phyloP scores from a whole-genome alignment of 2,888 invertebrate genomes.

The Drosophila acutilabella region DNA sequence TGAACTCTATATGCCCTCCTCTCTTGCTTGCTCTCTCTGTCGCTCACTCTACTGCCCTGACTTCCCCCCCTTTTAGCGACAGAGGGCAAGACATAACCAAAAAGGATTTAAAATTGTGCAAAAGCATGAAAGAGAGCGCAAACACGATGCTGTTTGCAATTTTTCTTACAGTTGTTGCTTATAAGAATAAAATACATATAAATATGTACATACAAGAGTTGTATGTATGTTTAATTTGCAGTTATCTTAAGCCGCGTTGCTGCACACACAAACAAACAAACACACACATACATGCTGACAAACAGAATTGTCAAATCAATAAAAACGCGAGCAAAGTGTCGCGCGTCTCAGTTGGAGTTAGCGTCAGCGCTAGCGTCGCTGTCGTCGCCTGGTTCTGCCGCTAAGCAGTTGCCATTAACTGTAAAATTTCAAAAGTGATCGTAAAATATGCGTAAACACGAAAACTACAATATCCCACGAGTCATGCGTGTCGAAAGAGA shows the following conservation, averaged over 20 bases:
- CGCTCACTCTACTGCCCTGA: background rate
- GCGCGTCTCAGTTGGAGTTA: slow-evolving; percentile 19
- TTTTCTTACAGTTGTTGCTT: slow-evolving; percentile 38
- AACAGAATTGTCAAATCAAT: slow-evolving; percentile 63
- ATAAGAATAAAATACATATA: slow-evolving; percentile 9
- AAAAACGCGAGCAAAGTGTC: slow-evolving; percentile 58
- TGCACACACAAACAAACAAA: slow-evolving; percentile 18
- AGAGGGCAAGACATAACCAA: slow-evolving; percentile 32
- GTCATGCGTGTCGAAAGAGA: background rate
- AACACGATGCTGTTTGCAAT: slow-evolving; percentile 41
- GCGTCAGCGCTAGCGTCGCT: slow-evolving; percentile 13
- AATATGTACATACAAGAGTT: background rate
- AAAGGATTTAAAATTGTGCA: slow-evolving; percentile 57
- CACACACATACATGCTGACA: slow-evolving; percentile 16
- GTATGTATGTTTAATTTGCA: slow-evolving; percentile 37
- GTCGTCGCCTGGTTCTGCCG: slow-evolving; percentile 22
- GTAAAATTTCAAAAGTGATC: slow-evolving; percentile 43
- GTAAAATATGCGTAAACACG: slow-evolving; percentile 19
- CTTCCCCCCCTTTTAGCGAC: background rate
- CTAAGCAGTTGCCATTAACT: slow-evolving; percentile 42
- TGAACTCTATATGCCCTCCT: slow-evolving; percentile 50
- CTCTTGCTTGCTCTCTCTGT: slow-evolving; percentile 20
- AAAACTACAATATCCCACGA: slow-evolving; percentile 1
- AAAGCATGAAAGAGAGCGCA: background rate
- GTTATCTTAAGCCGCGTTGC: slow-evolving; percentile 51